Evolutionary conservation across 1,140 invertebrate genomes (phyloP).

Genomic region (Diploscapter pachys): DNA sequence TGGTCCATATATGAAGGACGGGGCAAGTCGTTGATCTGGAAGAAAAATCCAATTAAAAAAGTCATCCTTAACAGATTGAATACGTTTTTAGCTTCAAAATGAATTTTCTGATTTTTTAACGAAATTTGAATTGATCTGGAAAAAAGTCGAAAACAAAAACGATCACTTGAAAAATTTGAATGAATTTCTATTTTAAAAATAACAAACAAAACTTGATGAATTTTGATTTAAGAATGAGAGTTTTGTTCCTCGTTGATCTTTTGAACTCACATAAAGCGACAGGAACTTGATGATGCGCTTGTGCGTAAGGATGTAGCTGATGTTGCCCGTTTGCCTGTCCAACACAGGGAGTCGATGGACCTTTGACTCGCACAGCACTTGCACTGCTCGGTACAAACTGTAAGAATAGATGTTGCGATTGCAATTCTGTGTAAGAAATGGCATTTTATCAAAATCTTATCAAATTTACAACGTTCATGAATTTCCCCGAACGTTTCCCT

Average conservation of each 20-base stretch:
- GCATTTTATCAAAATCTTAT: conserved; percentile 4
- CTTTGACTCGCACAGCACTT: conserved; percentile 59
- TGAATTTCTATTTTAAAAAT: no score
- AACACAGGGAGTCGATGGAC: conserved; percentile 96
- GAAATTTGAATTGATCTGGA: no score
- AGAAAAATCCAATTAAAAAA: neutral
- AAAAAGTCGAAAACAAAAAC: no score
- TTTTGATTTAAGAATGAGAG: no score
- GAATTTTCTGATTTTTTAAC: no score
- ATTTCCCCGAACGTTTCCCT: no score
- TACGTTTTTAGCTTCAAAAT: no score
- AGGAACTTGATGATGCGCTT: conserved; percentile 96
- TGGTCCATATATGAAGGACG: conserved; percentile 85
- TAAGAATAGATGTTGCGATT: conserved; percentile 15
- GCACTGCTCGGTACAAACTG: conserved; percentile 52
- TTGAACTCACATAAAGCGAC: conserved; percentile 88
- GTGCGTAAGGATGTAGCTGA: conserved; percentile 96
- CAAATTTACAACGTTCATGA: conserved; percentile 1
- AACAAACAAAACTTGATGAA: no score
- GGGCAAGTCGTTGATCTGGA: conserved; percentile 66
- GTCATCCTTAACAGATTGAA: no score
- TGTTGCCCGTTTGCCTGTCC: conserved; percentile 88
- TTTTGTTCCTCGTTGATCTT: no score
- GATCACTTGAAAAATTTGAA: no score
- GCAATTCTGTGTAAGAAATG: no score